These are phyloP conservation scores for Aspidiotus destructor DNA, from an alignment of 2,888 invertebrate species.

Conservation along the genomic window DNA sequence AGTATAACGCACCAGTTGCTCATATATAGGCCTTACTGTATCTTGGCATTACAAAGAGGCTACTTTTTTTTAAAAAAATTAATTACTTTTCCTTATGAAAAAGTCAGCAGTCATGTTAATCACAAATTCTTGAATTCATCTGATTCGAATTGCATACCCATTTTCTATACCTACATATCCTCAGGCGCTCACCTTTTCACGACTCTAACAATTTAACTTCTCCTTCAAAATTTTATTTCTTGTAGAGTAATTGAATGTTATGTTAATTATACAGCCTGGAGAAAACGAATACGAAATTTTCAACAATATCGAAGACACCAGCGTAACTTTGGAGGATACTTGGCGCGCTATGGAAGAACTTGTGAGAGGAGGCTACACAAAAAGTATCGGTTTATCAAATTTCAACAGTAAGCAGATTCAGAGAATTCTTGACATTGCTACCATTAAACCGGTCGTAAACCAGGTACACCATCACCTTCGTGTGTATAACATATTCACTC, in stretches of 20 bases:
- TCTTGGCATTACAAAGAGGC: too few species aligned
- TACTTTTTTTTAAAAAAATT: too few species aligned
- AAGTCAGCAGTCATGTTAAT: too few species aligned
- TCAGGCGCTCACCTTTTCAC: too few species aligned
- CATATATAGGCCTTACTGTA: too few species aligned
- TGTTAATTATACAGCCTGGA: not conserved
- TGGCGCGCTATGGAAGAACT: constrained; percentile 65
- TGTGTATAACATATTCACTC: not conserved
- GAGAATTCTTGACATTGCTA: constrained; percentile 52
- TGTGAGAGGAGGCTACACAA: constrained; percentile 56
- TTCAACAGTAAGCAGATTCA: constrained; percentile 66
- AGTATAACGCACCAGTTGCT: not conserved
- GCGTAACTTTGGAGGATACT: constrained; percentile 46
- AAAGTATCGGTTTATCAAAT: constrained; percentile 71
- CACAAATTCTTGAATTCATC: too few species aligned
- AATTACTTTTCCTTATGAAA: too few species aligned
- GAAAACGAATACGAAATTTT: constrained; percentile 9
- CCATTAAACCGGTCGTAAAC: constrained; percentile 55
- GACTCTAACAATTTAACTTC: too few species aligned
- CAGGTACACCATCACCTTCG: constrained; percentile 46
- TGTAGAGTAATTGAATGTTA: not conserved
- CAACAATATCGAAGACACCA: constrained; percentile 16
- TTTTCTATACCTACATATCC: too few species aligned
- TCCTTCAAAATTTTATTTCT: too few species aligned
- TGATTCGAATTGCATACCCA: too few species aligned